Conservation (phyloP, 1,140 invertebrate species). For the Saccostrea echinata region DNA sequence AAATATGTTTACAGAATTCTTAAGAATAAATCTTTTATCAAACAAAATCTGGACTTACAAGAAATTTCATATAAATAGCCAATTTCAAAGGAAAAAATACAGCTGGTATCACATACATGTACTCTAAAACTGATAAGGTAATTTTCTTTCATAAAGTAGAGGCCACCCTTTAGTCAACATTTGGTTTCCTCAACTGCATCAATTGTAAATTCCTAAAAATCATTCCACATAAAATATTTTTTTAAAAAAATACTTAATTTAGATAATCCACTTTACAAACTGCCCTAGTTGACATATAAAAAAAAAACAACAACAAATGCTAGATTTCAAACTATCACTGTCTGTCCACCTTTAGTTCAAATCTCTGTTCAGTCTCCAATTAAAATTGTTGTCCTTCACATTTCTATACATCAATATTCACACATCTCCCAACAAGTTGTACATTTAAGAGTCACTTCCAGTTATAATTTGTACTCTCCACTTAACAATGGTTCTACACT, state of each 20-base stretch:
- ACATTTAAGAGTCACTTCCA: background rate
- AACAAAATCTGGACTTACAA: too few relatives aligned
- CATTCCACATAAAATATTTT: background rate
- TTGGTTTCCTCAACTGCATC: background rate
- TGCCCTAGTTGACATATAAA: background rate
- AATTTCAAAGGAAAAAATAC: too few relatives aligned
- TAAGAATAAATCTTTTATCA: too few relatives aligned
- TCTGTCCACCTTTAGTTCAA: background rate
- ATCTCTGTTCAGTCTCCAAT: background rate
- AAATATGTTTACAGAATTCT: background rate
- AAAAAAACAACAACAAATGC: background rate
- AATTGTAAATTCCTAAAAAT: background rate
- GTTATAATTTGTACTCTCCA: background rate
- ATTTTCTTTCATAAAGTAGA: too few relatives aligned
- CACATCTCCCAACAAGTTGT: background rate
- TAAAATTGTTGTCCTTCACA: background rate
- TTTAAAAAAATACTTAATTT: background rate
- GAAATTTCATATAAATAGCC: too few relatives aligned
- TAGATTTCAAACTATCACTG: background rate
- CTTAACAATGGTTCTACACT: background rate
- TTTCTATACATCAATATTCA: too few relatives aligned
- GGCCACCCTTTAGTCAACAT: background rate
- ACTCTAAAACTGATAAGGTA: too few relatives aligned
- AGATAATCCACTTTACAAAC: background rate
- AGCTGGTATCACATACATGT: too few relatives aligned